A percentile compares a stretch with the other conserved stretches of the same genome.
Conservation (phyloP, 2,888 invertebrate species). For the Cataglyphis altisquamis region DNA sequence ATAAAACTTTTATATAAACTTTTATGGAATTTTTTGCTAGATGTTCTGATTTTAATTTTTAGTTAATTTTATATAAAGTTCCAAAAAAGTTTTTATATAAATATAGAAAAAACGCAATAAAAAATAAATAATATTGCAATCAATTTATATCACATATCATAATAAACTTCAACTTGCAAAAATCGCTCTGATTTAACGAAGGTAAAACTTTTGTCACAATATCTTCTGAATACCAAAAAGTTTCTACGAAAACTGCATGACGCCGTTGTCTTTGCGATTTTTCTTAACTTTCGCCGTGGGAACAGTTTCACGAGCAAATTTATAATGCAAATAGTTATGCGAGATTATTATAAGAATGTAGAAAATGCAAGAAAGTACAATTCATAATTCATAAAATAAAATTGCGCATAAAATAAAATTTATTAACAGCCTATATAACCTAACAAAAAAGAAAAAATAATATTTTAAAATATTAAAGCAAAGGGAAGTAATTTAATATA, state of each 20-base stretch:
- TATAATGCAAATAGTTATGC: conserved; percentile 19
- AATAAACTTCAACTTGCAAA: background rate
- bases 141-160: background rate
- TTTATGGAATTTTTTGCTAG: background rate
- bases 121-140: background rate
- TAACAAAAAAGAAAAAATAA: background rate
- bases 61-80: background rate
- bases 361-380: background rate
- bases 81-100: background rate
- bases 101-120: background rate
- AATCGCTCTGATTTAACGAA: background rate
- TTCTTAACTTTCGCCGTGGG: conserved; percentile 3
- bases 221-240: conserved; percentile 28
- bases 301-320: background rate
- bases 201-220: conserved; percentile 5
- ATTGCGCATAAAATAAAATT: background rate
- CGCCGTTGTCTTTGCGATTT: conserved; percentile 6
- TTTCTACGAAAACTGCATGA: conserved; percentile 5
- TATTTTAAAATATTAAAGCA: background rate
- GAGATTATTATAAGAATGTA: background rate
- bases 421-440: background rate
- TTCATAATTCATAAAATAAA: background rate
- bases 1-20: conserved; percentile 7
- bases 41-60: conserved; percentile 1
- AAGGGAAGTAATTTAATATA: background rate